Conservation (phyloP, 2,797 vertebrate genomes). For the Chloroceryle inda region DNA sequence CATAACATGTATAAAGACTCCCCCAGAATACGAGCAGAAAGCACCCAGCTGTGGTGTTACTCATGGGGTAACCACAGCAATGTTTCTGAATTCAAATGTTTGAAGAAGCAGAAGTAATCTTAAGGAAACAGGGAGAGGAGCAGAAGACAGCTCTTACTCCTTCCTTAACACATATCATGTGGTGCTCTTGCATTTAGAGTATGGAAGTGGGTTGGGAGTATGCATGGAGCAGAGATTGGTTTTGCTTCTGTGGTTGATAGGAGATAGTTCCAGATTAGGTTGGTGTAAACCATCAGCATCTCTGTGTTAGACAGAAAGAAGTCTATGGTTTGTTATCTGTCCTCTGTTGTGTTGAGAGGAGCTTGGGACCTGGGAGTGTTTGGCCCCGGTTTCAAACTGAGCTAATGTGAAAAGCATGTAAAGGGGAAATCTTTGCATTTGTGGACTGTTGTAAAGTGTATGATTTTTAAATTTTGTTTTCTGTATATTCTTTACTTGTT, state of each 20-base stretch:
- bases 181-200: neutral
- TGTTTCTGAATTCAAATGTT: neutral
- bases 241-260: neutral
- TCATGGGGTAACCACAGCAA: neutral
- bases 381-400: neutral
- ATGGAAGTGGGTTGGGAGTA: neutral
- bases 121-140: neutral
- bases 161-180: accelerated
- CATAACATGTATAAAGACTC: neutral
- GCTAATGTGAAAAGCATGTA: neutral
- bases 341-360: neutral
- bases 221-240: neutral
- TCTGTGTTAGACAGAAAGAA: neutral
- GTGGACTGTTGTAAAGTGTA: neutral
- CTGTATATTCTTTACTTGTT: neutral
- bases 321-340: accelerated
- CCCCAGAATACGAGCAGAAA: neutral
- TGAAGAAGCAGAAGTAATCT: neutral
- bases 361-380: accelerated
- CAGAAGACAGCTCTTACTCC: neutral
- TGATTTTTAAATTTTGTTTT: neutral
- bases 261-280: too few relatives aligned
- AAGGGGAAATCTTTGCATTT: neutral
- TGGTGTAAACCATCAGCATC: too few relatives aligned
- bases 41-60: neutral